Base-by-base conservation (phyloP, 2,888 invertebrate genomes). In the Phoenoteleia sp. region DNA sequence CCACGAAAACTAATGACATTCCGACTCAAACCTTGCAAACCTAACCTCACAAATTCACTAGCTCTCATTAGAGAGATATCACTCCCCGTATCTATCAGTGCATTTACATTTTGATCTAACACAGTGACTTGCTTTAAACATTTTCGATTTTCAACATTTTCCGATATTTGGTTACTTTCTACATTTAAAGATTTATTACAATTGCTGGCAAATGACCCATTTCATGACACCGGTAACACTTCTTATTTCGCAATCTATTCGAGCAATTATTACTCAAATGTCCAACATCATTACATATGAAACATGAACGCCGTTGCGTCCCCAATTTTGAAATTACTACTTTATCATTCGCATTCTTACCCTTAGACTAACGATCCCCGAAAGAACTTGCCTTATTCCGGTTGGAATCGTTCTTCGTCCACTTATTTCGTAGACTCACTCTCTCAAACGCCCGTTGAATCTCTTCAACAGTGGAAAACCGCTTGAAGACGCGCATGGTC, bases 401-500 rank as follows among this genome's bases (percentile, higher is more conserved):
- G n/a, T n/a, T n/a, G n/a, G n/a, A n/a, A n/a, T 54, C 54, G 15
- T 6, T 54, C 13, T 15, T 54, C 27, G 19, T 21, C n/a, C 13
- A 5, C 3, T 15, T 36, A 33, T 27, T 33, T 39, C 54, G 60
- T 60, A 77, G 13, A n/a, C 62, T 49, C 11, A 84, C 74, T 33
- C 75, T 62, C 60, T 86, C 84, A 27, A 87, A 87, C 0, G 88
- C 86, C 13, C 84, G 75, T 9, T 84, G 52, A 36, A 87, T 52
- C 5, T 74, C 84, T 2, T 49, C 17, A 15, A 77, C 21, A 0
- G 76, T 36, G 0, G 58, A 21, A 21, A 88, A 88, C 1, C 77
- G 72, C 29, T n/a, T 81, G 67, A 7, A 88, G 76, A 0, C 86
- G 76, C 11, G 87, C 88, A 52, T 87, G 87, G 27, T 86, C 81